Base-by-base conservation (phyloP, 2,797 vertebrate genomes). In the Acrocephalus scirpaceus region DNA sequence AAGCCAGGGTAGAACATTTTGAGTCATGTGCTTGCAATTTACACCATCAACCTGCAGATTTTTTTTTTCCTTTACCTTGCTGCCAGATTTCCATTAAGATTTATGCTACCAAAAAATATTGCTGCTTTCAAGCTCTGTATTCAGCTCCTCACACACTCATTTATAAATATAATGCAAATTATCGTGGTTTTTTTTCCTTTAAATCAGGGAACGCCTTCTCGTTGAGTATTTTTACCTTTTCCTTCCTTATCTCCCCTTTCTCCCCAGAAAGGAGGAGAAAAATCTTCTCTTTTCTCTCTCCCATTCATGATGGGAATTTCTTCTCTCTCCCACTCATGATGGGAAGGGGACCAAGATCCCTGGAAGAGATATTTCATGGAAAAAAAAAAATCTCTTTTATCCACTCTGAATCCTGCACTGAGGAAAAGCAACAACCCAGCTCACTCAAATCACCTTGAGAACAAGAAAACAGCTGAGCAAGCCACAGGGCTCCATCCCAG, bases 201-300 rank as follows among this genome's bases (percentile, higher is more conserved):
- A 67, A 57, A 57, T 61, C 36, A n/a, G 5, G 5, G 21, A 11
- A 48, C 1, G 1, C 1, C 56, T 54, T 48, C n/a, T 48, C 0
- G 0, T 23, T 11, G 4, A 1, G 1, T 66, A 57, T 64, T 87
- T 86, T 85, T 26, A 48, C 26, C 13, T 15, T 58, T 83, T 70
- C 48, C 27, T 76, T 83, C 57, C 51, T 4, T 45, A 71, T 71
- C 14, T 54, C 13, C 20, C 6, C 3, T 58, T 56, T 51, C 50
- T 69, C 27, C n/a, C 16, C 29, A 34, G 4, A 45, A 21, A 11
- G 36, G 48, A 64, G 10, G 13, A 57, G 16, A 34, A 78, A 56
- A 58, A 26, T 0, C 14, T 54, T 50, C 21, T 27, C 38, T 38
- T 38, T 38, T 38, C 38, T 38, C 38, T 38, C 38, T 38, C 38